A percentile compares a stretch with the other conserved stretches of the same genome.
Evolutionary conservation across 2,888 invertebrate genomes (phyloP).

Genomic region (Lumbricus terrestris): DNA sequence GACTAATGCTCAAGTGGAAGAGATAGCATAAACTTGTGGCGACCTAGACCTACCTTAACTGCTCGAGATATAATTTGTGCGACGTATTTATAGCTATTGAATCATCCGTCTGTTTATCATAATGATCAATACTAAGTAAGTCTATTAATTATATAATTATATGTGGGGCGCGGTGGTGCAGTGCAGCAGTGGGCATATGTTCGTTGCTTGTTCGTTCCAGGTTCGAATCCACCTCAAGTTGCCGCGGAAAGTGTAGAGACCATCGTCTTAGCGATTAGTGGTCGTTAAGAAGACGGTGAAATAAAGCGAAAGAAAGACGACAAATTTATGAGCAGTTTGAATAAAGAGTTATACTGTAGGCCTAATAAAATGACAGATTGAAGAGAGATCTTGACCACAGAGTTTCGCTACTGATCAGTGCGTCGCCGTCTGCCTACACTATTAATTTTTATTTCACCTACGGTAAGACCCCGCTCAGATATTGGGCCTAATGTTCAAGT

Average conservation of each 20-base stretch:
- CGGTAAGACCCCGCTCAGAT: not conserved
- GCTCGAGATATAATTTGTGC: no score
- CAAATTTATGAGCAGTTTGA: not conserved
- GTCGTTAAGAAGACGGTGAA: no score
- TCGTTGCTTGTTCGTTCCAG: no score
- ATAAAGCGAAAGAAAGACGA: no score
- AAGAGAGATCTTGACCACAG: not conserved
- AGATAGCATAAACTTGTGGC: not conserved
- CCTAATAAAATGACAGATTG: not conserved
- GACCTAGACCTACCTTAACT: not conserved
- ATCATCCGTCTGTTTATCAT: not conserved
- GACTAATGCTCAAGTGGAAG: not conserved
- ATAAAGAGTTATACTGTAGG: no score
- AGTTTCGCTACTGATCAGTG: not conserved
- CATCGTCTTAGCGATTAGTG: not conserved
- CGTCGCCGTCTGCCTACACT: not conserved
- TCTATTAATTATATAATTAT: no score
- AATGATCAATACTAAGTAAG: no score
- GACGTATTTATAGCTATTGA: not conserved
- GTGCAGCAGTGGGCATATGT: no score
- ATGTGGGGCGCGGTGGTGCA: no score
- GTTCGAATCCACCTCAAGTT: no score
- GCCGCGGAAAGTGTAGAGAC: no score
- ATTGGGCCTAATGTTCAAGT: not conserved
- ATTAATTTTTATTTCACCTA: not conserved